Evolutionary conservation across 37 sponge, comb jelly and placozoan species (phyloP).

Genomic region (Crambe crambe): DNA sequence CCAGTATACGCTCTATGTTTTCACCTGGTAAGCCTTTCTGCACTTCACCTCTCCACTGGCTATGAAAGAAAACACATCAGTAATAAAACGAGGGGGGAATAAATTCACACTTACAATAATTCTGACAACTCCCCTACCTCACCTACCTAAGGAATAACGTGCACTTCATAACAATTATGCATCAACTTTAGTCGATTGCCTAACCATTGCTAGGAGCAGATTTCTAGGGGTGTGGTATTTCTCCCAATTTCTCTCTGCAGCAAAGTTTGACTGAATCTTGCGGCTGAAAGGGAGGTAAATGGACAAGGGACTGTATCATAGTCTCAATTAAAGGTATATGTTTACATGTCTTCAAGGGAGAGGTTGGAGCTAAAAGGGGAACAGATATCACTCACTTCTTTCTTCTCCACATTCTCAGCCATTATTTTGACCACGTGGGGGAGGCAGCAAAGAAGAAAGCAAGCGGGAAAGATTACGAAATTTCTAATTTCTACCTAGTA

Average conservation of each 20-base stretch:
- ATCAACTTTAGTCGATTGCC: neutral
- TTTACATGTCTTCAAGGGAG: slow-evolving; percentile 54
- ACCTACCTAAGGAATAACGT: slow-evolving; percentile 50
- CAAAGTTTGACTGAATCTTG: slow-evolving; percentile 50
- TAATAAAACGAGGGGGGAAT: neutral
- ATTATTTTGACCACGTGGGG: neutral
- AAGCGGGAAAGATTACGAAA: neutral
- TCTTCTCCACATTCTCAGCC: neutral
- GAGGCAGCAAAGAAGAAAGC: neutral
- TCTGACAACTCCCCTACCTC: slow-evolving; percentile 85
- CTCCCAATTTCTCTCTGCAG: slow-evolving; percentile 67
- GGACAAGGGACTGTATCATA: neutral
- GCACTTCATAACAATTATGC: too few relatives aligned
- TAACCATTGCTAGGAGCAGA: slow-evolving; percentile 65
- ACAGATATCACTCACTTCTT: neutral
- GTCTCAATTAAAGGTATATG: neutral
- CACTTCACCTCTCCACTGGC: slow-evolving; percentile 86
- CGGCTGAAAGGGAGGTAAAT: slow-evolving; percentile 39
- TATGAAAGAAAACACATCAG: slow-evolving; percentile 7
- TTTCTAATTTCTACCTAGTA: too few relatives aligned
- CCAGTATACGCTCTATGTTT: too few relatives aligned
- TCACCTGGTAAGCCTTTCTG: slow-evolving; percentile 55
- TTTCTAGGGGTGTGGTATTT: slow-evolving; percentile 73
- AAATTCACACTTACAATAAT: slow-evolving; percentile 63
- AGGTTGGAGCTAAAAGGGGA: slow-evolving; percentile 30